Base-by-base conservation (phyloP, 1,140 invertebrate species). In the Drosophila leontia region DNA sequence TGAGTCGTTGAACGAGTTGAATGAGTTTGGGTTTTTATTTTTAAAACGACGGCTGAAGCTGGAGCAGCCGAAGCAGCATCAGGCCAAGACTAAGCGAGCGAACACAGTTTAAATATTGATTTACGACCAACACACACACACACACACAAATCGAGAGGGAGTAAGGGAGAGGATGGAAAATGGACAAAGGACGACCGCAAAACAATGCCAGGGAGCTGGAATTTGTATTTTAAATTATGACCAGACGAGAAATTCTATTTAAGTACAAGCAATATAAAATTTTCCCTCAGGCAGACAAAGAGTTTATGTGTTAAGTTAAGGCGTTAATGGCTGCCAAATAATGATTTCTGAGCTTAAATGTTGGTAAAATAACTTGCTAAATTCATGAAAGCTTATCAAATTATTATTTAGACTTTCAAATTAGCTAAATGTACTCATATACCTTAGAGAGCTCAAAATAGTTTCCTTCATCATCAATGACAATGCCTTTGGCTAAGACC, bases 1-100 rank as follows among this genome's bases (percentile, higher is more conserved):
- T 87, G 84, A 87, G 84, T 88, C 84, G 84, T 88, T 87, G 80
- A 87, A 88, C 84, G 83, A 88, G 83, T 87, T 87, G 84, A 88
- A 88, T 84, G 84, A 87, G 84, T 88, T 87, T 80, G 84, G 84
- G 78, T 88, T 88, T 71, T 87, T 87, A 87, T 87, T 87, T 87
- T 88, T 88, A 87, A 55, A 87, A 83, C 84, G 62, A 48, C 74
- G 57, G 63, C 64, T 64, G 39, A 29, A 60, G 61, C 56, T 51
- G 50, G 53, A 34, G 23, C 62, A 39, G 56, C 69, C 51, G 45
- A 59, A 67, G 65, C 61, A 75, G 60, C 60, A 32, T 29, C 50
- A 26, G 59, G 65, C 84, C 60, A 78, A 71, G 80, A 87, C 84
- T 83, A 78, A 87, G 74, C 77, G 80, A 75, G 77, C 71, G 55